Conservation (phyloP, 2,113 vertebrate species). For the Python bivittatus region DNA sequence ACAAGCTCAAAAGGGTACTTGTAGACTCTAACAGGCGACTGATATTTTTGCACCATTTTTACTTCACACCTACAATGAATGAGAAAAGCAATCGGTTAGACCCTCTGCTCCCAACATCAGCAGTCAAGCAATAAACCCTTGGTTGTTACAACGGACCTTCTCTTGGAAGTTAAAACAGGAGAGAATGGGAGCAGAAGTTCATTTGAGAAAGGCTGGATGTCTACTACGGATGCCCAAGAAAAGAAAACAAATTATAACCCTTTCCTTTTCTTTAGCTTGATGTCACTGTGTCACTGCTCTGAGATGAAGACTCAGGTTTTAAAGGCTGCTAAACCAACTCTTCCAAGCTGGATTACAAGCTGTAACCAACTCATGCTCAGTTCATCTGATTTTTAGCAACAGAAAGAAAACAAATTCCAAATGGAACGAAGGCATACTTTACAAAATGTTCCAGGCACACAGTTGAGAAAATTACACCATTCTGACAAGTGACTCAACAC, state of each 20-base stretch:
- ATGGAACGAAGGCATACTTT: constrained; percentile 16
- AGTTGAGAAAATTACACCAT: constrained; percentile 56
- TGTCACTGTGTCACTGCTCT: not conserved
- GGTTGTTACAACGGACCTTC: not conserved
- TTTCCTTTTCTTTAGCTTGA: not conserved
- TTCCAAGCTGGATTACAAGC: not conserved
- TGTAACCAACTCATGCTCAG: constrained; percentile 35
- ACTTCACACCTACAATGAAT: constrained; percentile 3
- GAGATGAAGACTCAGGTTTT: not conserved
- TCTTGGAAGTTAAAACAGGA: constrained; percentile 8
- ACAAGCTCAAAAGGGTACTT: constrained; percentile 86
- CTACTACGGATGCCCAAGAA: constrained; percentile 15
- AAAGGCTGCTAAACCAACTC: constrained; percentile 23
- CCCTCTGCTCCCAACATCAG: not conserved
- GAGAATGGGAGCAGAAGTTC: constrained; percentile 2
- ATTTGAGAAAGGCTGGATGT: not conserved
- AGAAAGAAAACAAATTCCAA: constrained; percentile 20
- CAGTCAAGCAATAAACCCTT: not conserved
- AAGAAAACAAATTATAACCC: not conserved
- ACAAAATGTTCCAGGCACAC: constrained; percentile 35
- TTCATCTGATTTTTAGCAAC: constrained; percentile 7
- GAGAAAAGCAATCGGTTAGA: constrained; percentile 25
- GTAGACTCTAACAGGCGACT: constrained; percentile 84
- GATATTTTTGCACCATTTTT: constrained; percentile 88
- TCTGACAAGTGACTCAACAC: constrained; percentile 49